Evolutionary conservation across 2,797 vertebrate species (phyloP).

Genomic region (Melanotaenia nigrans): DNA sequence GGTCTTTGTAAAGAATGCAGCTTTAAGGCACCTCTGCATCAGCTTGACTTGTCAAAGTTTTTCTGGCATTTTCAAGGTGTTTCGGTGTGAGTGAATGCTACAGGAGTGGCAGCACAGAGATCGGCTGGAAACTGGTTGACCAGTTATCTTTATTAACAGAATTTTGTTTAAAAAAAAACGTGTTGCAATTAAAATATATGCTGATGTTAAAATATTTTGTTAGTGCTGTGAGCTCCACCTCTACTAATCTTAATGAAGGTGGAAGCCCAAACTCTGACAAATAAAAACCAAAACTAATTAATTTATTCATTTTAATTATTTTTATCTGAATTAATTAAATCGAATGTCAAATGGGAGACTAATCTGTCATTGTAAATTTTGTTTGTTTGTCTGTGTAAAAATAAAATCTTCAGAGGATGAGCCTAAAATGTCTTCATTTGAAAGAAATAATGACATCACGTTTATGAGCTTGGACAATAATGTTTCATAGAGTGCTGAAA

Average conservation of each 20-base stretch:
- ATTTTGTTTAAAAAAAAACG: background rate
- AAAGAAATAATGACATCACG: background rate
- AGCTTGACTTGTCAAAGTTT: background rate
- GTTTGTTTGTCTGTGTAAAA: background rate
- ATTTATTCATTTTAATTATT: background rate
- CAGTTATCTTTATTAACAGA: background rate
- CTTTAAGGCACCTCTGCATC: background rate
- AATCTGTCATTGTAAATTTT: background rate
- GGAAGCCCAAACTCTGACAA: background rate
- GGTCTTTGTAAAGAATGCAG: slow-evolving; percentile 2
- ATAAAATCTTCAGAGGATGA: background rate
- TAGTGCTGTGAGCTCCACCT: background rate
- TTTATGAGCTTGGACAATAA: no score
- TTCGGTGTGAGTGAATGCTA: background rate
- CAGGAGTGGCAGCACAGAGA: background rate
- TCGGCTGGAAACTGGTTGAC: background rate
- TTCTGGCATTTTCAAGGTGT: background rate
- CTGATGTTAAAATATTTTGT: background rate
- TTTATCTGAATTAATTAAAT: background rate
- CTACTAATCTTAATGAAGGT: background rate
- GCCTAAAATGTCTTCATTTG: background rate
- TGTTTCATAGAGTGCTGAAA: no score
- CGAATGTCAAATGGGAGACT: background rate
- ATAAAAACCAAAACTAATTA: background rate
- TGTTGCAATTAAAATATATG: no score